Conservation (phyloP, 1,140 invertebrate species). For the Aculops lycopersici region DNA sequence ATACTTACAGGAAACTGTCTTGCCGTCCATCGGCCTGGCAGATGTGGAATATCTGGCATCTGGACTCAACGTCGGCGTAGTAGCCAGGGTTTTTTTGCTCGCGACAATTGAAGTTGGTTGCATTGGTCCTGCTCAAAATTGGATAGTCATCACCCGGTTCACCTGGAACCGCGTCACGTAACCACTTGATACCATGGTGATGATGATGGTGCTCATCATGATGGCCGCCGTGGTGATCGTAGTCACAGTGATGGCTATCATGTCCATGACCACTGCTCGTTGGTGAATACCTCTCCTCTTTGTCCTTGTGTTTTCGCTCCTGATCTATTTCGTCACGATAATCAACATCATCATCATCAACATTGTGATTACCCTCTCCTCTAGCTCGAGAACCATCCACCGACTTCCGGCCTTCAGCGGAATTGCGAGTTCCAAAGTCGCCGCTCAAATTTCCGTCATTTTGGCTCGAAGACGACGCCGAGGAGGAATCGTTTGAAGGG, state of each 20-base stretch:
- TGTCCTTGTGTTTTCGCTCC: background rate
- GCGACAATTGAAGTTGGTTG: constrained; percentile 17
- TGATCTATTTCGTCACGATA: background rate
- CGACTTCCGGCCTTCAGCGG: too few species aligned
- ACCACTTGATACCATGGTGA: background rate
- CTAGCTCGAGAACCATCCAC: too few species aligned
- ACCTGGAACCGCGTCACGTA: constrained; percentile 14
- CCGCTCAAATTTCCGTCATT: too few species aligned
- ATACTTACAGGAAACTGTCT: constrained; percentile 29
- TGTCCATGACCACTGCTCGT: background rate
- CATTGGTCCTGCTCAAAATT: constrained; percentile 15
- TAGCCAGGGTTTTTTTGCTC: constrained; percentile 18
- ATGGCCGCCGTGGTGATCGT: too few species aligned
- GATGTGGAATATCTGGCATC: constrained; percentile 26
- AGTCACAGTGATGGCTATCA: background rate
- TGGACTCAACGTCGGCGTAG: constrained; percentile 18
- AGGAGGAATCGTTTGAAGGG: too few species aligned
- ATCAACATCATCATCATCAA: background rate
- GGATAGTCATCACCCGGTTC: constrained; percentile 18
- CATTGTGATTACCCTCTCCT: background rate
- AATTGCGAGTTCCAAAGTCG: too few species aligned
- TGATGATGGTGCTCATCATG: background rate
- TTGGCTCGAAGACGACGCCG: too few species aligned
- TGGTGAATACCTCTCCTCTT: background rate
- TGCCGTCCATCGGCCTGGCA: constrained; percentile 21